These are phyloP conservation scores for Spodoptera picta DNA, from an alignment of 2,888 invertebrate species.

Conservation along the genomic window DNA sequence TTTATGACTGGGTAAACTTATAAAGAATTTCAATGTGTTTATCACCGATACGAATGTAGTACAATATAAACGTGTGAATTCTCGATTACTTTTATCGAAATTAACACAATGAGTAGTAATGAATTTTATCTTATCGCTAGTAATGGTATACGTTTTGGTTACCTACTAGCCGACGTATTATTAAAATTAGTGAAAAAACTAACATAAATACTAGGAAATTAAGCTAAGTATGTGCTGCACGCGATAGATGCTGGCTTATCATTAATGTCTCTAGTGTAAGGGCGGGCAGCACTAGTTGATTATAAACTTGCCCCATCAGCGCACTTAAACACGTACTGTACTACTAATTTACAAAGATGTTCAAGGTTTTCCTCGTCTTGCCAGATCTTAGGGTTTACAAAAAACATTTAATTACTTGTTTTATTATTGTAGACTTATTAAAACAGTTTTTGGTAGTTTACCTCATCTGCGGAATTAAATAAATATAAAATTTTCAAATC, in stretches of 20 bases:
- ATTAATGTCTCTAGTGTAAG: constrained; percentile 40
- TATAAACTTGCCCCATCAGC: constrained; percentile 57
- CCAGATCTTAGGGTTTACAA: constrained; percentile 43
- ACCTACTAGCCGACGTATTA: constrained; percentile 35
- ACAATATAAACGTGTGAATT: constrained; percentile 48
- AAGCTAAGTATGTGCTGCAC: constrained; percentile 26
- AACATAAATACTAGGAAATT: constrained; percentile 16
- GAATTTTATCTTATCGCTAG: constrained; percentile 54
- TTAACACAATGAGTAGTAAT: constrained; percentile 50
- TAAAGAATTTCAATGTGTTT: constrained; percentile 42
- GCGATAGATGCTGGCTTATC: constrained; percentile 43
- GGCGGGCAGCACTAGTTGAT: constrained; percentile 44
- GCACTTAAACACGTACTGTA: constrained; percentile 56
- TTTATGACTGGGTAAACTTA: constrained; percentile 25
- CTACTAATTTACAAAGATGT: constrained; percentile 48
- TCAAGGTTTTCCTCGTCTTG: constrained; percentile 63
- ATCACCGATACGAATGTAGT: constrained; percentile 49
- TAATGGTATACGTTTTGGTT: constrained; percentile 35
- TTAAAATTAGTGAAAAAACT: constrained; percentile 24
- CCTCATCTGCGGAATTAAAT: constrained; percentile 28
- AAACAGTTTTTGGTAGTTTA: constrained; percentile 43
- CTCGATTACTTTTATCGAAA: constrained; percentile 52
- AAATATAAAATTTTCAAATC: constrained; percentile 7
- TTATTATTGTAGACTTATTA: constrained; percentile 44
- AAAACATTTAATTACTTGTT: constrained; percentile 53